phyloP scores from a whole-genome alignment of 2,888 invertebrate species.

The Chrysolina oricalcia region DNA sequence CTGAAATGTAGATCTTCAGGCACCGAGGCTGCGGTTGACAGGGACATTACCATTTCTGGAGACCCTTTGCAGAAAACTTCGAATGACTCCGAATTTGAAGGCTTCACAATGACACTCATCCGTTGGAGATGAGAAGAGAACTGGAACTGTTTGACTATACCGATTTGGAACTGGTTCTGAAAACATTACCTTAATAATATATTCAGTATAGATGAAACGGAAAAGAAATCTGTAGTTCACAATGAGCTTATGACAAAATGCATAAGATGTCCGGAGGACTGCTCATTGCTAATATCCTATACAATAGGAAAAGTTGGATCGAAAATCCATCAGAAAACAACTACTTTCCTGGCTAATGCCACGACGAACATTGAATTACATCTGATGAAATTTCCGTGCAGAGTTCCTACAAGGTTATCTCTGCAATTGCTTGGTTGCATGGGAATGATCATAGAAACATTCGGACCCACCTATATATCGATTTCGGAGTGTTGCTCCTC shows the following conservation, averaged over 20 bases:
- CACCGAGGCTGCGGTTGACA: slow-evolving; percentile 83
- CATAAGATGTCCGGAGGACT: no score
- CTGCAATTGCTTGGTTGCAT: neutral
- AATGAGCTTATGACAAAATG: no score
- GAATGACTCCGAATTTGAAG: slow-evolving; percentile 80
- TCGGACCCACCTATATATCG: no score
- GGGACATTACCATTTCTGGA: slow-evolving; percentile 89
- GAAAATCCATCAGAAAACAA: no score
- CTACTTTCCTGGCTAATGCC: no score
- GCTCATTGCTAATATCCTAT: no score
- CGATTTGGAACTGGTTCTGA: slow-evolving; percentile 62
- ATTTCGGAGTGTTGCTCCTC: no score
- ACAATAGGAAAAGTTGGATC: no score
- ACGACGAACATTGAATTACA: no score
- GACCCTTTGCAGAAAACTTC: slow-evolving; percentile 93
- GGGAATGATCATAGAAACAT: no score
- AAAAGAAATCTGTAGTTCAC: no score
- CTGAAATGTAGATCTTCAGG: slow-evolving; percentile 84
- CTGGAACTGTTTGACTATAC: slow-evolving; percentile 83
- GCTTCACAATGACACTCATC: slow-evolving; percentile 88
- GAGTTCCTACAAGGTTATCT: neutral
- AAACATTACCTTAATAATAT: slow-evolving; percentile 14
- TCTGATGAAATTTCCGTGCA: no score
- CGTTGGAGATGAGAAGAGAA: slow-evolving; percentile 89
- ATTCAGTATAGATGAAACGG: neutral